Evolutionary conservation across 2,113 vertebrate species (phyloP).

Genomic region (Pardalotus punctatus): DNA sequence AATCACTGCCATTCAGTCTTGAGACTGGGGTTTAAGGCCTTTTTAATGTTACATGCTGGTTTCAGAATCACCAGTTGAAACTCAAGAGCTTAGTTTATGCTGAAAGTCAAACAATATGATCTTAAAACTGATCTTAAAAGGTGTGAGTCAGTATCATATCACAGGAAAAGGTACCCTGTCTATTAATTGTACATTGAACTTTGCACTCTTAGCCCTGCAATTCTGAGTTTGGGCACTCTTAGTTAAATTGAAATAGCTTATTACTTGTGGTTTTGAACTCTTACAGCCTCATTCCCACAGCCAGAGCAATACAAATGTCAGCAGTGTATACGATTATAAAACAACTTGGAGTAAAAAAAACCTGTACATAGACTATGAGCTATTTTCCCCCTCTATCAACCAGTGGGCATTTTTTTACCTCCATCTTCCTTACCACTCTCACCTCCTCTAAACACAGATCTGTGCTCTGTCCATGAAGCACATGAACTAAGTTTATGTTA

Average conservation of each 20-base stretch:
- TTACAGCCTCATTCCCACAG: not conserved
- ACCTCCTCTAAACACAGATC: not conserved
- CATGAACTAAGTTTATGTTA: not conserved
- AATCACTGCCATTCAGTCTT: not conserved
- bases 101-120: slow-evolving; percentile 47
- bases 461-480: not conserved
- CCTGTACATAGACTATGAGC: not conserved
- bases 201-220: not conserved
- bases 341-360: not conserved
- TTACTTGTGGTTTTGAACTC: not conserved
- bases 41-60: not conserved
- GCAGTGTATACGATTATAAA: not conserved
- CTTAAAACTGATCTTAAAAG: slow-evolving; percentile 1
- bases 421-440: not conserved
- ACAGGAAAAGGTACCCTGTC: not conserved
- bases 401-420: not conserved
- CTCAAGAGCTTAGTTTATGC: not conserved
- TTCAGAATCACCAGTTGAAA: not conserved
- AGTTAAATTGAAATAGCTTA: not conserved
- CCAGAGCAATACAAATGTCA: not conserved
- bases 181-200: not conserved
- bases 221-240: not conserved
- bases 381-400: not conserved
- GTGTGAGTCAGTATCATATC: slow-evolving; percentile 18
- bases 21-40: not conserved